phyloP scores from a whole-genome alignment of 2,797 vertebrate genomes.

The Philypnodon macrostomus region DNA sequence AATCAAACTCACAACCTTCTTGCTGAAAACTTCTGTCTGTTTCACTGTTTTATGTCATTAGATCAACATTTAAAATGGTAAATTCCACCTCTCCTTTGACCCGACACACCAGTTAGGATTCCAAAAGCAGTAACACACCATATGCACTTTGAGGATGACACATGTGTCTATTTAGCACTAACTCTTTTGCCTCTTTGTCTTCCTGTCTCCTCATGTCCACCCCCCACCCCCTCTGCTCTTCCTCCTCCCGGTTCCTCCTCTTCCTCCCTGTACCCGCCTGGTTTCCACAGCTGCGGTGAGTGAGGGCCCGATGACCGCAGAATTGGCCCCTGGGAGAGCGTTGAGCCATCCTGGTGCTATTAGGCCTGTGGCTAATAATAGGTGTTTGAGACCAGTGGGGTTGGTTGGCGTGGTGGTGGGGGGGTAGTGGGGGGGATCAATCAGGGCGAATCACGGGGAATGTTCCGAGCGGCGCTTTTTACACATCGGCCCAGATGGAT shows the following conservation, averaged over 20 bases:
- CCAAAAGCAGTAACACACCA: no score
- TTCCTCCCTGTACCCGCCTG: slow-evolving; percentile 62
- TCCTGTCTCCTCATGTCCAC: slow-evolving; percentile 10
- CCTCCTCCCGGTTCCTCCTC: slow-evolving; percentile 16
- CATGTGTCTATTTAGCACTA: slow-evolving; percentile 10
- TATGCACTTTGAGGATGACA: no score
- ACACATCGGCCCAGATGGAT: slow-evolving; percentile 86
- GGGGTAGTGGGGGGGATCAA: slow-evolving; percentile 79
- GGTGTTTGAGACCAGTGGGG: slow-evolving; percentile 80
- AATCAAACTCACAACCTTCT: no score
- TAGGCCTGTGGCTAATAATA: slow-evolving; percentile 88
- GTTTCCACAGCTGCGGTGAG: slow-evolving; percentile 84
- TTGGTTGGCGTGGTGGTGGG: not conserved
- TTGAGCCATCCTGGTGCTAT: slow-evolving; percentile 86
- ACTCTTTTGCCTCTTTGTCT: slow-evolving; percentile 46
- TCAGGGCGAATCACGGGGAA: slow-evolving; percentile 84
- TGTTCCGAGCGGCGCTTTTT: slow-evolving; percentile 85
- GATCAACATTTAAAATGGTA: no score
- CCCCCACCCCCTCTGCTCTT: slow-evolving; percentile 46
- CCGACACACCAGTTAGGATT: no score
- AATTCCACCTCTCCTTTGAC: no score
- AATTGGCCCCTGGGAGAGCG: slow-evolving; percentile 84
- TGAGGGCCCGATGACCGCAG: slow-evolving; percentile 86
- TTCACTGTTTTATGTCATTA: no score
- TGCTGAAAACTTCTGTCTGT: no score